Conservation (phyloP, 1,140 invertebrate genomes). For the Rhagoletis pomonella region DNA sequence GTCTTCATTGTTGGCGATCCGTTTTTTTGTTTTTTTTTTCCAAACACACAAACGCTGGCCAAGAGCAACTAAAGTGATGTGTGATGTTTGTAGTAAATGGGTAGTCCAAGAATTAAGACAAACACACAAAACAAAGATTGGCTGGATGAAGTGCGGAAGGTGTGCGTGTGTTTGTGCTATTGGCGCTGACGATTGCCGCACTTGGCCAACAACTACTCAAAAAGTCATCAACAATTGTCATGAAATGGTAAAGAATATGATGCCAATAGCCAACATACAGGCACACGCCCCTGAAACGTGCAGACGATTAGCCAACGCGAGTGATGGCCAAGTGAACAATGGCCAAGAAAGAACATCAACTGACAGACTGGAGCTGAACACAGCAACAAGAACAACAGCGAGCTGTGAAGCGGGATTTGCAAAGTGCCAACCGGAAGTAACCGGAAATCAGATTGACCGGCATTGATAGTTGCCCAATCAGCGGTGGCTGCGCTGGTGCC, state of each 20-base stretch:
- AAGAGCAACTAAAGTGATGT: slow-evolving; percentile 55
- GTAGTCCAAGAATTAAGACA: slow-evolving; percentile 60
- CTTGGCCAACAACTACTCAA: slow-evolving; percentile 53
- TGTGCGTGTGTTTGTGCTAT: not conserved
- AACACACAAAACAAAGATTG: not conserved
- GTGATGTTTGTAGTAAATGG: slow-evolving; percentile 58
- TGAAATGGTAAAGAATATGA: slow-evolving; percentile 52
- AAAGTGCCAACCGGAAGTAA: not conserved
- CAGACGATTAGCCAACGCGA: slow-evolving; percentile 20
- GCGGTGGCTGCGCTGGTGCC: slow-evolving; percentile 26
- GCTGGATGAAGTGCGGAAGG: not conserved
- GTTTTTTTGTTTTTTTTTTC: not conserved
- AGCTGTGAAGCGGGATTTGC: not conserved
- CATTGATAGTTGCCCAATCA: slow-evolving; percentile 37
- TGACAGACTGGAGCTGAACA: not conserved
- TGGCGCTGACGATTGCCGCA: slow-evolving; percentile 30
- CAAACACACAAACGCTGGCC: not conserved
- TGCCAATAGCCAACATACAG: slow-evolving; percentile 26
- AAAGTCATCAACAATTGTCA: slow-evolving; percentile 51
- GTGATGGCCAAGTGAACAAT: slow-evolving; percentile 14
- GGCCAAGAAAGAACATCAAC: not conserved
- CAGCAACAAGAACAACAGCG: slow-evolving; percentile 14
- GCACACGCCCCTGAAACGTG: not conserved
- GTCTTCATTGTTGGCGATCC: slow-evolving; percentile 28
- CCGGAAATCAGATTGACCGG: slow-evolving; percentile 7